Evolutionary conservation across 2,888 invertebrate species (phyloP).

Genomic region (Tinea semifulvella): DNA sequence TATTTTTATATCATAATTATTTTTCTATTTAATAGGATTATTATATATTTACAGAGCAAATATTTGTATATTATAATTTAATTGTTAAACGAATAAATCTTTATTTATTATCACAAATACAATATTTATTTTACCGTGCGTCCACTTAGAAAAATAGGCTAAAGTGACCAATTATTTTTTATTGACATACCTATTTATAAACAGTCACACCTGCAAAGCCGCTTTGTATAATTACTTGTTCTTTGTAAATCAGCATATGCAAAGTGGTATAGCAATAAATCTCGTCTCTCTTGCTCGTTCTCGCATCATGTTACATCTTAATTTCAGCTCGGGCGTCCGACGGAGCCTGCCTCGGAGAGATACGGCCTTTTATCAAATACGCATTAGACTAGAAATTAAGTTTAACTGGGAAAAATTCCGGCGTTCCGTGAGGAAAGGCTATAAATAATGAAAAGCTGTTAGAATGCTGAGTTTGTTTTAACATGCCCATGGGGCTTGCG

Average conservation of each 20-base stretch:
- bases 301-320: constrained; percentile 70
- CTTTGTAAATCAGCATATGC: constrained; percentile 70
- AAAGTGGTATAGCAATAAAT: constrained; percentile 69
- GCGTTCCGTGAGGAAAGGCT: constrained; percentile 49
- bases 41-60: no score
- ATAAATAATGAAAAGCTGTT: constrained; percentile 60
- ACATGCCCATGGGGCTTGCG: constrained; percentile 53
- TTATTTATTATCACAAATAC: no score
- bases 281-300: constrained; percentile 67
- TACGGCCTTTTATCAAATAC: constrained; percentile 66
- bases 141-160: background rate
- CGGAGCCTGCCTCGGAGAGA: constrained; percentile 62
- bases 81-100: no score
- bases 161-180: no score
- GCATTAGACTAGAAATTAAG: constrained; percentile 63
- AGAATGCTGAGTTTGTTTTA: constrained; percentile 58
- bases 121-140: background rate
- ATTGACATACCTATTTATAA: background rate
- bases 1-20: no score
- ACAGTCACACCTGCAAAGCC: constrained; percentile 13
- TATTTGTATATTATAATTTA: no score
- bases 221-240: constrained; percentile 29
- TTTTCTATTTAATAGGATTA: no score
- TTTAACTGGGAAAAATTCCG: constrained; percentile 43
- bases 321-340: constrained; percentile 62